phyloP scores from a whole-genome alignment of 2,888 invertebrate species.

The Hydrotaea diabolus region DNA sequence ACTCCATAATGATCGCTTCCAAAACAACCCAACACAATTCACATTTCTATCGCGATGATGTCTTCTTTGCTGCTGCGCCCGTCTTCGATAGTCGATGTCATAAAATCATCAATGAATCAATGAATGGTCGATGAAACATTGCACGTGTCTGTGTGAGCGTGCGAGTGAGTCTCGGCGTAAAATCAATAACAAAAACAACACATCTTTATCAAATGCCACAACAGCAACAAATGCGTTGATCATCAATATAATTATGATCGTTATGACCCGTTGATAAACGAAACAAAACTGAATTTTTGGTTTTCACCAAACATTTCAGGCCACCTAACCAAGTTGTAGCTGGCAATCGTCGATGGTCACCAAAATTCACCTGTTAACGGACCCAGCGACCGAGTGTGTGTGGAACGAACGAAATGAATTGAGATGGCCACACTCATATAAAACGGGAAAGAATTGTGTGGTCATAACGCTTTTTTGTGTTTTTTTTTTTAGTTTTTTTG shows the following conservation, averaged over 20 bases:
- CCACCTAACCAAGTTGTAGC: background rate
- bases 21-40: conserved; percentile 3
- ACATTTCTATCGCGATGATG: conserved; percentile 14
- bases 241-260: conserved; percentile 39
- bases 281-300: conserved; percentile 52
- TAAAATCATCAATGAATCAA: conserved; percentile 26
- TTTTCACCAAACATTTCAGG: conserved; percentile 22
- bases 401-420: background rate
- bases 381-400: background rate
- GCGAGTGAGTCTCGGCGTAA: background rate
- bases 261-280: conserved; percentile 53
- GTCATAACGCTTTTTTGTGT: conserved; percentile 71
- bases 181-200: conserved; percentile 35
- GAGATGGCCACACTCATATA: conserved; percentile 5
- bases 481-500: background rate
- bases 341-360: background rate
- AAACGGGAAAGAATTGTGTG: conserved; percentile 51
- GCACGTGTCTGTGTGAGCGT: background rate
- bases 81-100: background rate
- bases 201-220: conserved; percentile 42
- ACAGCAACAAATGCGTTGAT: conserved; percentile 13
- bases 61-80: background rate
- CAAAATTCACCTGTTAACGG: conserved; percentile 60
- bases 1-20: conserved; percentile 5
- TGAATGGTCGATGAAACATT: conserved; percentile 4